phyloP scores from a whole-genome alignment of 53 echinoderm and acorn worm genomes.

The Temnopleurus reevesii region DNA sequence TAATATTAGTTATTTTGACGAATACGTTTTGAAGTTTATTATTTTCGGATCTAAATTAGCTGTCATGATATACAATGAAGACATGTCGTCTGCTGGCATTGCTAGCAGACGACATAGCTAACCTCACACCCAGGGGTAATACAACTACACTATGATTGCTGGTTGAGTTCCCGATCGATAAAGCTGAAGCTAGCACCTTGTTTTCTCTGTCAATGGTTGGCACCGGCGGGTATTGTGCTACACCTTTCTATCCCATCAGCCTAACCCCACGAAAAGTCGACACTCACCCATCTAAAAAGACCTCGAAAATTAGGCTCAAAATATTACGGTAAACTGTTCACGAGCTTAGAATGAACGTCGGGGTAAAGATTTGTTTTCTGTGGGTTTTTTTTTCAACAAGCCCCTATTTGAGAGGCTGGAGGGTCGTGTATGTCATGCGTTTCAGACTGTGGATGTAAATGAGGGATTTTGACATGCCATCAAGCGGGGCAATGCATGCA shows the following conservation, averaged over 20 bases:
- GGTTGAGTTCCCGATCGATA: slow-evolving; percentile 40
- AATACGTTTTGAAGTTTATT: too few relatives aligned
- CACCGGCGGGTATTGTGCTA: slow-evolving; percentile 53
- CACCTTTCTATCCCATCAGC: neutral
- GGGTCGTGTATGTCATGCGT: slow-evolving; percentile 4
- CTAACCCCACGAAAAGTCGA: neutral
- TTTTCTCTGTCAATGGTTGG: slow-evolving; percentile 50
- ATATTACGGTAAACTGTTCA: neutral
- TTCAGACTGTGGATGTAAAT: neutral
- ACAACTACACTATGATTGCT: slow-evolving; percentile 40
- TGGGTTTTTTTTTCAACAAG: slow-evolving; percentile 17
- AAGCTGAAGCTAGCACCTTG: neutral
- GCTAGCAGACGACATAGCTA: slow-evolving; percentile 45
- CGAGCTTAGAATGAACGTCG: neutral
- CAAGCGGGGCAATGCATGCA: slow-evolving; percentile 13
- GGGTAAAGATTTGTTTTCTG: too few relatives aligned
- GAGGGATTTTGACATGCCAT: slow-evolving; percentile 1
- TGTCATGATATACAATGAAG: slow-evolving; percentile 18
- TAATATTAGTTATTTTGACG: too few relatives aligned
- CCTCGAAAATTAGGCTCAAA: neutral
- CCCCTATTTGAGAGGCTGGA: neutral
- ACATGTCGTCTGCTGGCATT: slow-evolving; percentile 25
- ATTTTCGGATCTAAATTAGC: slow-evolving; percentile 2
- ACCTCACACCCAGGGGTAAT: slow-evolving; percentile 42
- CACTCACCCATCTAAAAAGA: neutral